phyloP scores from a whole-genome alignment of 2,888 invertebrate species.

The Philonicus albiceps region DNA sequence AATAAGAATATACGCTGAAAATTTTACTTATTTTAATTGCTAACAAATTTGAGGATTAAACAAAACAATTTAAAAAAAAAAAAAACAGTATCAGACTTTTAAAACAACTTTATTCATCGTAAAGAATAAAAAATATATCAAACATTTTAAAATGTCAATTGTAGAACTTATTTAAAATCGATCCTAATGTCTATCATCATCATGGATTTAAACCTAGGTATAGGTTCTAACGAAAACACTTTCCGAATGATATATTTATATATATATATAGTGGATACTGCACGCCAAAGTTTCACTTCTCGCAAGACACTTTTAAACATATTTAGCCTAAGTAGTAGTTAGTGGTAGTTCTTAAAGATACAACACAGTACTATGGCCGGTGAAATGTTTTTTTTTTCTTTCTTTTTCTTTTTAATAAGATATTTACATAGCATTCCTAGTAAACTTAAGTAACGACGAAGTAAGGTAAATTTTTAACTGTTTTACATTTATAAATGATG shows the following conservation, averaged over 20 bases:
- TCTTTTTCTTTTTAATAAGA: neutral
- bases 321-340: neutral
- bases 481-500: neutral
- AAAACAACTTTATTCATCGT: slow-evolving; percentile 19
- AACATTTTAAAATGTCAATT: slow-evolving; percentile 1
- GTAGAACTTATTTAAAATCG: neutral
- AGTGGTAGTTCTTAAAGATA: slow-evolving; percentile 4
- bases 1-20: too few species aligned
- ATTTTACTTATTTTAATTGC: too few species aligned
- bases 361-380: slow-evolving; percentile 14
- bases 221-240: neutral
- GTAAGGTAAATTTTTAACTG: neutral
- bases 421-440: slow-evolving; percentile 14
- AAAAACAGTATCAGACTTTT: neutral
- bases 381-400: neutral
- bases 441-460: neutral
- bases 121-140: neutral
- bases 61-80: neutral
- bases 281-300: neutral
- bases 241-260: neutral
- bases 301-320: neutral
- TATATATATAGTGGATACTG: neutral
- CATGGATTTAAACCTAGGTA: neutral
- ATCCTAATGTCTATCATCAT: neutral
- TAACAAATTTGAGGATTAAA: neutral